Evolutionary conservation across 2,113 vertebrate genomes (phyloP).

Genomic region (Electrona antarctica): DNA sequence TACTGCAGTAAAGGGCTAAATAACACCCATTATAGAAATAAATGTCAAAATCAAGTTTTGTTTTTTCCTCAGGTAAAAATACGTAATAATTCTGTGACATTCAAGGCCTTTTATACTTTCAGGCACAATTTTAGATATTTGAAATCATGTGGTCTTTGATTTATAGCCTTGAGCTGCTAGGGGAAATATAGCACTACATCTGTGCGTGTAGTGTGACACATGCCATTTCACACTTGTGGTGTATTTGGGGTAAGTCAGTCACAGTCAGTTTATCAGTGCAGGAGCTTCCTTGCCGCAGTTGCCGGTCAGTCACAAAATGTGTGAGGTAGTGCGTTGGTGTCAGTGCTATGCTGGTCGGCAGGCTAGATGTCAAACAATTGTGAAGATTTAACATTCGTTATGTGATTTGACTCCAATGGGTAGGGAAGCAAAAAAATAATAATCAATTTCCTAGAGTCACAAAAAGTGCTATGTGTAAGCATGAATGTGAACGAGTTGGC

Average conservation of each 20-base stretch:
- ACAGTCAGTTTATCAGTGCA: conserved; percentile 51
- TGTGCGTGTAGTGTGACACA: conserved; percentile 33
- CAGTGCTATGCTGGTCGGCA: conserved; percentile 79
- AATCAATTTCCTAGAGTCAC: conserved; percentile 55
- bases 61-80: too few species aligned
- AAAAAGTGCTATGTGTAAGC: conserved; percentile 72
- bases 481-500: conserved; percentile 56
- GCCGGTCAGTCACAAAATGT: conserved; percentile 68
- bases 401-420: conserved; percentile 50
- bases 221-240: conserved; percentile 34
- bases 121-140: conserved; percentile 28
- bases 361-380: conserved; percentile 61
- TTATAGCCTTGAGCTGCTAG: conserved; percentile 9
- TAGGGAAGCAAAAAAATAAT: conserved; percentile 22
- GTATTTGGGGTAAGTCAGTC: conserved; percentile 34
- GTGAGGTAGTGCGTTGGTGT: conserved; percentile 84
- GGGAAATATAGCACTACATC: conserved; percentile 17
- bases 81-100: conserved; percentile 1
- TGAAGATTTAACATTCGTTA: conserved; percentile 66
- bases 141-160: not conserved
- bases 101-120: conserved; percentile 19
- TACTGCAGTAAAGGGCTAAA: conserved; percentile 30
- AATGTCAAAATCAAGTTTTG: conserved; percentile 19
- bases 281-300: conserved; percentile 48
- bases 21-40: conserved; percentile 37